Percentiles rank a stretch among this genome's conserved stretches.
These are phyloP conservation scores for Gallinago stenura DNA, from an alignment of 2,797 vertebrate genomes.

Conservation along the genomic window DNA sequence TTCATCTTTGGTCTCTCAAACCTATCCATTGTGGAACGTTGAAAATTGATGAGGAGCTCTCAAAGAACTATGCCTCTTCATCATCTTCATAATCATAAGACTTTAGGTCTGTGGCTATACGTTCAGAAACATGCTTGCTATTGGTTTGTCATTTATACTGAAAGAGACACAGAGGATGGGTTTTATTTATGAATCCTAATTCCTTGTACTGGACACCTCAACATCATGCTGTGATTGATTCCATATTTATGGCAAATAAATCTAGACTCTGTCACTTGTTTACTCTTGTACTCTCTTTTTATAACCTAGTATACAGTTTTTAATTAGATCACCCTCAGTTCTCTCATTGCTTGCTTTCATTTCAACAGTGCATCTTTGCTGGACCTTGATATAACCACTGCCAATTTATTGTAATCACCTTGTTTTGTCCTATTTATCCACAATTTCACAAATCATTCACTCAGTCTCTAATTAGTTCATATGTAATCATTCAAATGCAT, in stretches of 20 bases:
- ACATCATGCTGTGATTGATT: conserved; percentile 1
- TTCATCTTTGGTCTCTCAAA: neutral
- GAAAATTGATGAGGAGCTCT: neutral
- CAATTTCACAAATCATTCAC: neutral
- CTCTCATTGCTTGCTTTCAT: neutral
- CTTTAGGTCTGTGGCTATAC: neutral
- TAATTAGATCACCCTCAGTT: neutral
- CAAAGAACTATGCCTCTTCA: neutral
- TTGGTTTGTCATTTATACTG: neutral
- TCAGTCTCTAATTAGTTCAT: neutral
- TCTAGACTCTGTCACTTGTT: neutral
- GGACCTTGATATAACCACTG: neutral
- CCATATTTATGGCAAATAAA: conserved; percentile 46
- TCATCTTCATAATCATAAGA: neutral
- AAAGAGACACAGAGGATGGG: neutral
- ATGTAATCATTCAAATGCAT: neutral
- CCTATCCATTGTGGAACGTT: neutral
- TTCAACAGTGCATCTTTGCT: neutral
- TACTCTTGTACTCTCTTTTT: neutral
- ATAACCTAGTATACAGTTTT: neutral
- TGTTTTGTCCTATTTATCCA: neutral
- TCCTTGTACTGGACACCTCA: conserved; percentile 5
- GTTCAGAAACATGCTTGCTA: neutral
- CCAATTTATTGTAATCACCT: neutral
- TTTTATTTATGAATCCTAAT: conserved; percentile 24